Conservation (phyloP, 2,888 invertebrate species). For the Cheilosia scutellata region DNA sequence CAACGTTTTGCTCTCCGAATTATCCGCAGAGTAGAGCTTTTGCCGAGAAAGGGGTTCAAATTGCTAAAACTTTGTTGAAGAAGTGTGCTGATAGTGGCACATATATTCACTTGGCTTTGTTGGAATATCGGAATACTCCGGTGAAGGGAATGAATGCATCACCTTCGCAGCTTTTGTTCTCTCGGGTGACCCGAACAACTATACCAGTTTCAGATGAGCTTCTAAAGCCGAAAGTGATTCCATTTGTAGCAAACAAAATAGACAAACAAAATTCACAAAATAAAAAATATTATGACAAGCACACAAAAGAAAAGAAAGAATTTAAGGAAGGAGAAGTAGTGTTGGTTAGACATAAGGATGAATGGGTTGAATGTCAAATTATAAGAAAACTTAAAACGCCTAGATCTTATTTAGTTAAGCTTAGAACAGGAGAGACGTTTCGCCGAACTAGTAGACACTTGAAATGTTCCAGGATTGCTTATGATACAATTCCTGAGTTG, state of each 20-base stretch:
- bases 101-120: neutral
- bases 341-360: constrained; percentile 7
- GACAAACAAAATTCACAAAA: neutral
- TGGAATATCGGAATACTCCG: constrained; percentile 34
- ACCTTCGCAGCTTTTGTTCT: constrained; percentile 21
- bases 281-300: constrained; percentile 20
- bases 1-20: constrained; percentile 33
- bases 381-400: constrained; percentile 8
- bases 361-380: neutral
- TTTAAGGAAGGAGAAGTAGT: neutral
- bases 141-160: constrained; percentile 42
- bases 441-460: neutral
- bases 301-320: neutral
- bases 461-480: constrained; percentile 1
- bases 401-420: constrained; percentile 18
- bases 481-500: constrained; percentile 19
- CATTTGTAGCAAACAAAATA: constrained; percentile 15
- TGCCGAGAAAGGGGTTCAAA: constrained; percentile 39
- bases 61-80: constrained; percentile 13
- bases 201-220: constrained; percentile 20
- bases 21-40: constrained; percentile 40
- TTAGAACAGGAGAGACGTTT: neutral
- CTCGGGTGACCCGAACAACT: constrained; percentile 15
- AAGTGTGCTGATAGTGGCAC: constrained; percentile 21
- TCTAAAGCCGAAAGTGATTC: constrained; percentile 4